phyloP scores from a whole-genome alignment of 2,797 vertebrate genomes.

The Crocodylus rhombifer region DNA sequence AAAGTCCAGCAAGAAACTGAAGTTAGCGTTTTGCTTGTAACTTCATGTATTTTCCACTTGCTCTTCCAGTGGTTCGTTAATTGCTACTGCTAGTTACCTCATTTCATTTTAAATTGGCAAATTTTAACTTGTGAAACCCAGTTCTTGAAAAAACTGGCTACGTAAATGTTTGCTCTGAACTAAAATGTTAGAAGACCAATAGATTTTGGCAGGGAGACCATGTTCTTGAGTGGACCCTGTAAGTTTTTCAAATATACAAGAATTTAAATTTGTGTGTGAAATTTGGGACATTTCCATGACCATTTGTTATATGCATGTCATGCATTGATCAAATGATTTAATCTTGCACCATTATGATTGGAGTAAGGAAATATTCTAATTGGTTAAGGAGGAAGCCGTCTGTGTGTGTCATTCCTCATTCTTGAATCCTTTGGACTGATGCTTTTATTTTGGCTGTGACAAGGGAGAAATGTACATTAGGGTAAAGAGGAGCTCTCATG shows the following conservation, averaged over 20 bases:
- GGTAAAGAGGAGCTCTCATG: not conserved
- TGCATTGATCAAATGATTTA: not conserved
- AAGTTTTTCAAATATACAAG: not conserved
- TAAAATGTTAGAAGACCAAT: not conserved
- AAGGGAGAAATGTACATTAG: not conserved
- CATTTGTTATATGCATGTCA: not conserved
- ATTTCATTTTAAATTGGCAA: not conserved
- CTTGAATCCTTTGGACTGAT: not conserved
- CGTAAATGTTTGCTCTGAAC: not conserved
- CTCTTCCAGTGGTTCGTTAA: not conserved
- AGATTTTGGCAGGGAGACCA: not conserved
- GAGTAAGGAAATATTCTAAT: not conserved
- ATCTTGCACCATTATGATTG: not conserved
- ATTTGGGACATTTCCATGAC: rapidly evolving
- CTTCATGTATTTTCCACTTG: not conserved
- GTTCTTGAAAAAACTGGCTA: not conserved
- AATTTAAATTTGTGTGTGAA: not conserved
- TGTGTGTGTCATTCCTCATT: not conserved
- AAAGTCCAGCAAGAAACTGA: not conserved
- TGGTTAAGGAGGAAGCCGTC: not conserved
- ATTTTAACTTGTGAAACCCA: not conserved
- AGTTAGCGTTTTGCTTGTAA: not conserved
- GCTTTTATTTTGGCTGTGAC: not conserved
- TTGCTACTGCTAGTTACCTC: not conserved
- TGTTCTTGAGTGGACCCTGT: not conserved